phyloP scores from a whole-genome alignment of 2,888 invertebrate species.

The Leptogaster cylindrica region DNA sequence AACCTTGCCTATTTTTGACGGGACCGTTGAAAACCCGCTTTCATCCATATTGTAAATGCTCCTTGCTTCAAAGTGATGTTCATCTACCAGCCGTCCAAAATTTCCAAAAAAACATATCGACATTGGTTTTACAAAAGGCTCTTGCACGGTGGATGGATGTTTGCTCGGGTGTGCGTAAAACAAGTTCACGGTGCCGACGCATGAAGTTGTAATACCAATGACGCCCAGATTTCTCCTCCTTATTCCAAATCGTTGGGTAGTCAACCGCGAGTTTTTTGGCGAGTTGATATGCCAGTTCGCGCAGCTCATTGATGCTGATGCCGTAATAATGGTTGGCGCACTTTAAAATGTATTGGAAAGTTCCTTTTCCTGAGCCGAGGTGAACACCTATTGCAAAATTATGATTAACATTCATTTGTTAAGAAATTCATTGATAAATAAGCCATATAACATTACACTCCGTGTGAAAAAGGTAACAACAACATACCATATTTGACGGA shows the following conservation, averaged over 20 bases:
- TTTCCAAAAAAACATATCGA: no score
- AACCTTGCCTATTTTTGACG: conserved; percentile 46
- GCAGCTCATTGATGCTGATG: not conserved
- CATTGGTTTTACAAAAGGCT: not conserved
- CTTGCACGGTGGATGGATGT: not conserved
- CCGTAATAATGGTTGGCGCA: not conserved
- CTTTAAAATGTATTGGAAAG: not conserved
- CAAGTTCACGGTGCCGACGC: not conserved
- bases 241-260: not conserved
- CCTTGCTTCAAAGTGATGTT: conserved; percentile 45
- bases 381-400: no score
- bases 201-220: not conserved
- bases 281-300: not conserved
- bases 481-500: no score
- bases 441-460: no score
- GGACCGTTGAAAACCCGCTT: conserved; percentile 48
- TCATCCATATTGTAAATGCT: conserved; percentile 48
- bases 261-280: not conserved
- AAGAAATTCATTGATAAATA: no score
- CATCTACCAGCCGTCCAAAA: no score
- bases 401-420: no score
- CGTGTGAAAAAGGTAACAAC: no score
- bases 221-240: not conserved
- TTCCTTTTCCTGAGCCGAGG: no score
- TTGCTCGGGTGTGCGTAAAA: not conserved